Percentiles rank a stretch among this genome's conserved stretches.
Evolutionary conservation across 2,888 invertebrate species (phyloP).

Genomic region (Tanytarsus gracilentus): DNA sequence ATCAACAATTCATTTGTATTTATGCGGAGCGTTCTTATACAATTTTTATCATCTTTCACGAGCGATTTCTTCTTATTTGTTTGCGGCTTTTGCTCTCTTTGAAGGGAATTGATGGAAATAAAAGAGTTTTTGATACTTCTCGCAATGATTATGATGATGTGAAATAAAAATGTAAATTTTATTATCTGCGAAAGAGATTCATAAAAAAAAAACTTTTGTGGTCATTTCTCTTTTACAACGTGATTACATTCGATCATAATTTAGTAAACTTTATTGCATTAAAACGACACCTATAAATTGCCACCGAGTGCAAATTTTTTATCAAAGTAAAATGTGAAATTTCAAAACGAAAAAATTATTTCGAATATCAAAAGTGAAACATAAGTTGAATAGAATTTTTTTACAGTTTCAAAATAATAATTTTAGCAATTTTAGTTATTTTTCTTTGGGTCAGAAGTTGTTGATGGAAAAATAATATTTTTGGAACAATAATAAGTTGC

Average conservation of each 20-base stretch:
- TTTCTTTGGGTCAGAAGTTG: too few species aligned
- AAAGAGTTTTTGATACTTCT: too few species aligned
- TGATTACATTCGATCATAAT: background rate
- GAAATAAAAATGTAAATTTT: background rate
- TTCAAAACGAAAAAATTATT: too few species aligned
- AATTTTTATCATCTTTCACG: constrained; percentile 20
- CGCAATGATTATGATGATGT: constrained; percentile 10
- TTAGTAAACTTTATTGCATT: background rate
- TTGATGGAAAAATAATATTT: background rate
- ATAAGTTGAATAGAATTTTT: too few species aligned
- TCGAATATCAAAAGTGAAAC: too few species aligned
- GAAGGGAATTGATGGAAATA: too few species aligned
- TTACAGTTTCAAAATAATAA: too few species aligned
- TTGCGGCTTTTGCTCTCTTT: constrained; percentile 8
- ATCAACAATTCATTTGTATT: constrained; percentile 28
- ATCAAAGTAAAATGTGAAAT: too few species aligned
- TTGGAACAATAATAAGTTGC: background rate
- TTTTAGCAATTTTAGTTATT: too few species aligned
- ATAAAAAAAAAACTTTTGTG: background rate
- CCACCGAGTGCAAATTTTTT: too few species aligned
- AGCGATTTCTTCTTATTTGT: background rate
- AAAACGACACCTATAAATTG: too few species aligned
- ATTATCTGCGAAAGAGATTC: background rate
- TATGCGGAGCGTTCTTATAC: constrained; percentile 21
- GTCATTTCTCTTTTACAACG: background rate